Evolutionary conservation across 64 coral and sea anemone species (phyloP), one percentile per base, ranked within the genome.

Genomic region (Acropora yongei): DNA sequence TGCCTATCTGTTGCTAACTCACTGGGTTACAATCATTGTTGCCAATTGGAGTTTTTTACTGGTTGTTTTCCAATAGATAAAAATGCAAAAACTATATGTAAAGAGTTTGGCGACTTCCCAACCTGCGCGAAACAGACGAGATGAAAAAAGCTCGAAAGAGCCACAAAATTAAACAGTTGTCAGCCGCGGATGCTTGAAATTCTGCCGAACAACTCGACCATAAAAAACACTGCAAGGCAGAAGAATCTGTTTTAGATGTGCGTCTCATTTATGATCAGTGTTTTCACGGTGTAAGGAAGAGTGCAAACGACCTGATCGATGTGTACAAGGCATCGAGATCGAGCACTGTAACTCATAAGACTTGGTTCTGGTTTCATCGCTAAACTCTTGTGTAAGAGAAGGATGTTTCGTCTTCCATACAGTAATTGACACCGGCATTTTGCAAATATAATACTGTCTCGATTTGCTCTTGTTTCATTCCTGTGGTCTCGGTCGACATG

Each of bases 81-180:
- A 85, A 10, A 12, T 48, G 42, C 82, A 69, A 71, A 83, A 85
- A 85, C 44, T 44, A 7, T 72, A 49, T 7, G 16, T 14, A 48
- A 10, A 47, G 9, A 72, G 44, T 45, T 85, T 2, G 16, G 42
- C 17, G 40, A 85, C 20, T 71, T 71, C 61, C 65, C 69, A 72
- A 85, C 17, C 49, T 85, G 20, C 44, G 66, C 66, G 63, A 71
- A 85, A 85, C 82, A 85, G 82, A 85, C 42, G 18, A 85, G 44
- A 13, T 45, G 66, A 76, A 82, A 55, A 66, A 44, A 65, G 78
- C 20, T 58, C 50, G 53, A 30, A 17, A 18, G 14, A 83, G 58
- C 58, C 53, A 67, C 68, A 85, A n/a, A 72, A 71, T 81, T 81
- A 85, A 85, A 85, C 82, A 85, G 82, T 48, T 44, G 41, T 65